These are phyloP conservation scores for Temnothorax ravouxi DNA, from an alignment of 2,888 invertebrate species.

Conservation along the genomic window DNA sequence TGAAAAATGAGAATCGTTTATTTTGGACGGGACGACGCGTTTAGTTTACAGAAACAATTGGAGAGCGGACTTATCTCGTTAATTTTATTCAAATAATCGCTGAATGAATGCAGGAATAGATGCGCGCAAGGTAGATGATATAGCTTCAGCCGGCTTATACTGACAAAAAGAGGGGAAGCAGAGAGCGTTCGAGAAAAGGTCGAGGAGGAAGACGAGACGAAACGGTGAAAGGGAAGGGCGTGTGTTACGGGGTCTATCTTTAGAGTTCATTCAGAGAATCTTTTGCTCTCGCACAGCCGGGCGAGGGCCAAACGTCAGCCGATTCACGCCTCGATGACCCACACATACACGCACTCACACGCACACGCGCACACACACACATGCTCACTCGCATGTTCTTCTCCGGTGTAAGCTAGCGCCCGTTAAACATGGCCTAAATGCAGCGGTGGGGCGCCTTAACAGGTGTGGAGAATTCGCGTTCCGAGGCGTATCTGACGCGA, in stretches of 20 bases:
- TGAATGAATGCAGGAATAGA: neutral
- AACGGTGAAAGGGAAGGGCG: slow-evolving; percentile 49
- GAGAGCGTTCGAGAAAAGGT: slow-evolving; percentile 31
- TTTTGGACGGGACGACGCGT: neutral
- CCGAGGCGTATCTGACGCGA: slow-evolving; percentile 15
- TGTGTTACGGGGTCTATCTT: slow-evolving; percentile 76
- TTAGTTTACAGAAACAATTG: neutral
- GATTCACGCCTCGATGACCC: slow-evolving; percentile 72
- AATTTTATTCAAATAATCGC: neutral
- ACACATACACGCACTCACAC: slow-evolving; percentile 15
- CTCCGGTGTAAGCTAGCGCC: slow-evolving; percentile 31
- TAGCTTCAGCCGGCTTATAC: slow-evolving; percentile 10
- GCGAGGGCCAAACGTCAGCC: slow-evolving; percentile 72
- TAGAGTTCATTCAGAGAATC: slow-evolving; percentile 82
- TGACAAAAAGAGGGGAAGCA: slow-evolving; percentile 42
- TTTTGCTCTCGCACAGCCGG: slow-evolving; percentile 67
- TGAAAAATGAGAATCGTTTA: neutral
- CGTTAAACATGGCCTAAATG: slow-evolving; percentile 48
- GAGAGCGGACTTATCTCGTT: neutral
- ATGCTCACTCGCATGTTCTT: neutral
- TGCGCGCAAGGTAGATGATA: neutral
- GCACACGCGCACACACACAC: slow-evolving; percentile 45
- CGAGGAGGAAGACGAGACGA: slow-evolving; percentile 40
- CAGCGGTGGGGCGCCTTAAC: slow-evolving; percentile 43
- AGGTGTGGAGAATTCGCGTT: slow-evolving; percentile 52